Conservation (phyloP, 2,113 vertebrate genomes). For the Eurypyga helias region DNA sequence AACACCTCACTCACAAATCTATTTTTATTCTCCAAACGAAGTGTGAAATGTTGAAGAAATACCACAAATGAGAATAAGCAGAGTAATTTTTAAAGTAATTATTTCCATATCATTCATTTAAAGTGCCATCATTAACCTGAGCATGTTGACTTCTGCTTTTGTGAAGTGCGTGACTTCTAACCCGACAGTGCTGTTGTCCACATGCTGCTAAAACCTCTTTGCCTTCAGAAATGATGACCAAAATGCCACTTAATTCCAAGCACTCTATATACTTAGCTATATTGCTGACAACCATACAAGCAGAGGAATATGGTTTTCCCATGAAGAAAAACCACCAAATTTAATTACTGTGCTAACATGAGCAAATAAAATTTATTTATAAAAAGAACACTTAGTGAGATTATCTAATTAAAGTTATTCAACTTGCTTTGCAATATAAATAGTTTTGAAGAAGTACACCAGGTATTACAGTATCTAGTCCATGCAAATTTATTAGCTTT, state of each 20-base stretch:
- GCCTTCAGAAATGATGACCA: background rate
- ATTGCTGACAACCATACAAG: background rate
- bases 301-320: background rate
- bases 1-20: background rate
- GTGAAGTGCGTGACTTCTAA: background rate
- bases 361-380: slow-evolving; percentile 36
- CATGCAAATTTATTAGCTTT: slow-evolving; percentile 52
- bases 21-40: background rate
- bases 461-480: background rate
- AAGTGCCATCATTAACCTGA: background rate
- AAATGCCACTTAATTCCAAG: background rate
- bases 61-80: background rate
- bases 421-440: background rate
- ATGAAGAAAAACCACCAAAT: slow-evolving; percentile 1
- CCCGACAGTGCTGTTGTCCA: background rate
- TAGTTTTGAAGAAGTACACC: background rate
- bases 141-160: background rate
- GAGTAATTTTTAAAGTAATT: background rate
- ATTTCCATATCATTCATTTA: background rate
- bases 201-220: background rate
- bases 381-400: background rate
- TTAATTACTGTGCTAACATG: slow-evolving; percentile 11
- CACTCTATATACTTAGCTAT: background rate
- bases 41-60: background rate
- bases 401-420: slow-evolving; percentile 38